Evolutionary conservation across 2,113 vertebrate genomes (phyloP).

Genomic region (Hoplias malabaricus): DNA sequence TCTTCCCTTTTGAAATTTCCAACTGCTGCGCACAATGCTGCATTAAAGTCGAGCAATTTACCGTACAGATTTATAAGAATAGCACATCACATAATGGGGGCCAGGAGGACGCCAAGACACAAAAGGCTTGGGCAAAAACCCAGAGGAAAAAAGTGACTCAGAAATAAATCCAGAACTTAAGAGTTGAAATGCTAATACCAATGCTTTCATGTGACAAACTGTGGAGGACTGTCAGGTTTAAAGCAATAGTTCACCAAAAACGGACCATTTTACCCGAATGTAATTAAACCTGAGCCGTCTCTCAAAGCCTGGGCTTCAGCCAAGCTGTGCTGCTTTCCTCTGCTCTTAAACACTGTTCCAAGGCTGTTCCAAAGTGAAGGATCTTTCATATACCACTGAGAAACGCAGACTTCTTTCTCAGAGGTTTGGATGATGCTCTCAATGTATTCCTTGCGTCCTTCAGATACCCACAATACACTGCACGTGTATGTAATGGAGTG

Average conservation of each 20-base stretch:
- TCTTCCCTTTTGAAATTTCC: conserved; percentile 16
- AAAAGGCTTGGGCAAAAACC: not conserved
- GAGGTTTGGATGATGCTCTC: too few relatives aligned
- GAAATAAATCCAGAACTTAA: not conserved
- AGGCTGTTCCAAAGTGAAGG: too few relatives aligned
- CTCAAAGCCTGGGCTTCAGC: too few relatives aligned
- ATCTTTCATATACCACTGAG: too few relatives aligned
- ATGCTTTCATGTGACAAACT: not conserved
- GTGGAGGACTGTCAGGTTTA: not conserved
- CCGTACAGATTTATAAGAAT: not conserved
- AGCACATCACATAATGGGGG: not conserved
- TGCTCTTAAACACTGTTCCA: too few relatives aligned
- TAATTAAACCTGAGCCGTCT: too few relatives aligned
- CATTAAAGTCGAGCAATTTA: not conserved
- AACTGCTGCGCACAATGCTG: not conserved
- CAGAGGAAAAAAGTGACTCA: not conserved
- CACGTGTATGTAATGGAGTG: too few relatives aligned
- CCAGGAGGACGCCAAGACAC: not conserved
- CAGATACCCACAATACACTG: too few relatives aligned
- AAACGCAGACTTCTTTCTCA: too few relatives aligned
- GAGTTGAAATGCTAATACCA: not conserved
- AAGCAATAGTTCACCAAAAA: not conserved
- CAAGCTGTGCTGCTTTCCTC: too few relatives aligned
- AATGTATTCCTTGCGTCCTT: too few relatives aligned
- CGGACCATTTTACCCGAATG: not conserved